Evolutionary conservation across 2,797 vertebrate genomes (phyloP).

Genomic region (Sebastes vulpes): DNA sequence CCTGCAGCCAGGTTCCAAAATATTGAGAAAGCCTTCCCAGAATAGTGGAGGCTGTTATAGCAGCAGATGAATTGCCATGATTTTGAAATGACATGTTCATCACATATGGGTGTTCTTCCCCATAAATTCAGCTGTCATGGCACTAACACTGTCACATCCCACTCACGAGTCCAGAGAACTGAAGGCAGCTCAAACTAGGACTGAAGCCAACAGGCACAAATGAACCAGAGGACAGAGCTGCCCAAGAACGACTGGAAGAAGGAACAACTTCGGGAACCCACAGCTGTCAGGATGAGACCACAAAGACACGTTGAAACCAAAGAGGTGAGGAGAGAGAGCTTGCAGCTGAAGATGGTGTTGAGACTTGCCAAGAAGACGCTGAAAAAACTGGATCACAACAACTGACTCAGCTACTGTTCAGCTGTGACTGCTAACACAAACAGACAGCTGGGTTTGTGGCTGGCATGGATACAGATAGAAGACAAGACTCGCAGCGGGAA

Average conservation of each 20-base stretch:
- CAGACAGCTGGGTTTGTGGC: conserved; percentile 40
- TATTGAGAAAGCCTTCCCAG: background rate
- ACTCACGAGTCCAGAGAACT: background rate
- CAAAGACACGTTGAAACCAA: conserved; percentile 2
- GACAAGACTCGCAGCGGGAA: background rate
- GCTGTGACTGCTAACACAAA: conserved; percentile 37
- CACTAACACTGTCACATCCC: background rate
- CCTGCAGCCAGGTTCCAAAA: background rate
- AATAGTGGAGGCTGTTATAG: background rate
- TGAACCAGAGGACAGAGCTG: background rate
- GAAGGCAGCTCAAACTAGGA: background rate
- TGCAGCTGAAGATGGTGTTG: conserved; percentile 11
- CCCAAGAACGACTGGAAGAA: background rate
- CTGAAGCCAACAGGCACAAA: background rate
- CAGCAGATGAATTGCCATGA: background rate
- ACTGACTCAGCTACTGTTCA: conserved; percentile 43
- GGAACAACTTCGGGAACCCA: background rate
- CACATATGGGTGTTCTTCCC: background rate
- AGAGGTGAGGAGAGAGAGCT: background rate
- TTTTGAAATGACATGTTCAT: background rate
- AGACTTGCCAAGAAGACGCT: conserved; percentile 1
- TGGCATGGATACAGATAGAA: conserved; percentile 41
- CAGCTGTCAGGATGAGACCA: conserved; percentile 16
- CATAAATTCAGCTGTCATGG: background rate
- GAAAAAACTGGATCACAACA: conserved; percentile 40